Percentiles rank a stretch among this genome's conserved stretches.
These are phyloP conservation scores for Nasonia oneida DNA, from an alignment of 2,888 invertebrate species.

Conservation along the genomic window DNA sequence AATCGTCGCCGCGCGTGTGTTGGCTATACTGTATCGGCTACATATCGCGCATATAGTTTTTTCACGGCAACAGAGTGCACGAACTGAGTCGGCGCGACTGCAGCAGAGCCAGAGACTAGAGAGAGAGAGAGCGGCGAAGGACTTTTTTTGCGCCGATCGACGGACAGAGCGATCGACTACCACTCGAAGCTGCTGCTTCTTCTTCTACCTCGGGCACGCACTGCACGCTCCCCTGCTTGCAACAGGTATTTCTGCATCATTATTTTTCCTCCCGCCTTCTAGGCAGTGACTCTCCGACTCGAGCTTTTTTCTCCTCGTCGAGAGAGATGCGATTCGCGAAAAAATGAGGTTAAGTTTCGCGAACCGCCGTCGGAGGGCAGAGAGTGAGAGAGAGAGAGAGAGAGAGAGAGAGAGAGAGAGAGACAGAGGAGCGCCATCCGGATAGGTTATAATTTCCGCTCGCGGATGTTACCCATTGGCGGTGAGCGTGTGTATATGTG, in stretches of 20 bases:
- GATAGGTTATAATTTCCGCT: conserved; percentile 62
- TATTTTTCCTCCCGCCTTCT: background rate
- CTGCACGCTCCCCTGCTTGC: background rate
- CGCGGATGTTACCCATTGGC: conserved; percentile 59
- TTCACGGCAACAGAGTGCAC: background rate
- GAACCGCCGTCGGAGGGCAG: background rate
- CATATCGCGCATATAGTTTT: background rate
- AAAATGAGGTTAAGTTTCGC: conserved; percentile 63
- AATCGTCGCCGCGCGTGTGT: background rate
- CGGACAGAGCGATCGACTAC: conserved; percentile 38
- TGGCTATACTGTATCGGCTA: background rate
- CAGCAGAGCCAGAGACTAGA: background rate
- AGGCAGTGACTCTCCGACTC: background rate
- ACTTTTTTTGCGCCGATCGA: conserved; percentile 57
- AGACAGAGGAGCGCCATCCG: conserved; percentile 50
- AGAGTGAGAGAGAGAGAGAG: conserved; percentile 17
- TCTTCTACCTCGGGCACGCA: background rate
- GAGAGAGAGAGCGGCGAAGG: conserved; percentile 36
- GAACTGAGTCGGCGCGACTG: conserved; percentile 4
- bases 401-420: conserved; percentile 5
- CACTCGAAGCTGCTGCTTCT: background rate
- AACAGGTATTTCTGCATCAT: background rate
- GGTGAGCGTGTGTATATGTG: background rate
- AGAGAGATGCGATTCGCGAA: conserved; percentile 48
- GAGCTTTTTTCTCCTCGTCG: background rate